These are phyloP conservation scores for Trichogramma dendrolimi DNA, from an alignment of 2,888 invertebrate species.

Conservation along the genomic window DNA sequence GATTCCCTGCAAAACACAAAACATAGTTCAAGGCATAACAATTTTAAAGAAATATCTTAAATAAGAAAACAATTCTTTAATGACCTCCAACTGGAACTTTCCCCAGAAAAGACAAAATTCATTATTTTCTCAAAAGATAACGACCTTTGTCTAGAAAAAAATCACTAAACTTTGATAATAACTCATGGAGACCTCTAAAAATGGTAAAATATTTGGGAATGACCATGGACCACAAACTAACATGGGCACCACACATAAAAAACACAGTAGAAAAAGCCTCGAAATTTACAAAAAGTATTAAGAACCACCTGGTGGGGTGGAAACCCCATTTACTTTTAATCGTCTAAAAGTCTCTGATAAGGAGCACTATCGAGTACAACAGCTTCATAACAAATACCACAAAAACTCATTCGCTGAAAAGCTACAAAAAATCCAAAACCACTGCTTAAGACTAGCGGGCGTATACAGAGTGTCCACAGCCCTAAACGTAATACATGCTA, in stretches of 20 bases:
- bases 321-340: not conserved
- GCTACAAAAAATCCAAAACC: slow-evolving; percentile 1
- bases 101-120: not conserved
- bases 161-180: not conserved
- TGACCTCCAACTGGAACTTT: not conserved
- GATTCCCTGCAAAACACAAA: not conserved
- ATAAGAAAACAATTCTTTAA: not conserved
- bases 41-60: not conserved
- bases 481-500: not conserved
- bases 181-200: not conserved
- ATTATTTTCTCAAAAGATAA: slow-evolving; percentile 10
- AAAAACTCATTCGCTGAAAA: not conserved
- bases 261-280: not conserved
- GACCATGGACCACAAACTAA: not conserved
- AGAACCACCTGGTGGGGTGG: slow-evolving; percentile 10
- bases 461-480: slow-evolving; percentile 2
- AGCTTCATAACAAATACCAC: not conserved
- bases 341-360: not conserved
- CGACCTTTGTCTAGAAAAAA: not conserved
- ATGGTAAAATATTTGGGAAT: not conserved
- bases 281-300: not conserved
- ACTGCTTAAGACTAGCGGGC: not conserved
- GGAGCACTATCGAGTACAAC: not conserved
- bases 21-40: not conserved
- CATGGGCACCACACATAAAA: not conserved